These are phyloP conservation scores for Drosophila punjabiensis DNA, from an alignment of 1,140 invertebrate species.

Conservation along the genomic window DNA sequence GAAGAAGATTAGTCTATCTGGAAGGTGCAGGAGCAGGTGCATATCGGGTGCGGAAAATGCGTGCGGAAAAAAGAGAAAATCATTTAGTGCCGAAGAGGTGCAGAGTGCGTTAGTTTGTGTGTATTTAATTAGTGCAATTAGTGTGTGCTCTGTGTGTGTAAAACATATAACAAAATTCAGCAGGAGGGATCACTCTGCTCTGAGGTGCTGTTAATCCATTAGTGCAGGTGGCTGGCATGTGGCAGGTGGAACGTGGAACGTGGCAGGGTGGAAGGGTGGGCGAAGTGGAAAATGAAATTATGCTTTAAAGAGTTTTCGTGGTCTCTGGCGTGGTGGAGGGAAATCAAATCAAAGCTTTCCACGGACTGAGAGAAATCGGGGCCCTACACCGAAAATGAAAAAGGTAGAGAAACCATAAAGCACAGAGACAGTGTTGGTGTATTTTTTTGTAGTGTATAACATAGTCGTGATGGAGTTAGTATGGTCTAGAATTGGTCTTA, in stretches of 20 bases:
- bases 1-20: constrained; percentile 85
- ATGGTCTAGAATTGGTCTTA: constrained; percentile 42
- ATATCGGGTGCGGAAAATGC: constrained; percentile 14
- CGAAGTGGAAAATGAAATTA: constrained; percentile 57
- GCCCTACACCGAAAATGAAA: constrained; percentile 20
- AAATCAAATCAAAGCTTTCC: constrained; percentile 38
- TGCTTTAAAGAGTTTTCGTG: constrained; percentile 46
- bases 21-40: constrained; percentile 56
- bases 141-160: constrained; percentile 46
- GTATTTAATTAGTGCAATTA: constrained; percentile 79
- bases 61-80: constrained; percentile 65
- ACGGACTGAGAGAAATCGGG: constrained; percentile 18
- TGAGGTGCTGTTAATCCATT: constrained; percentile 45
- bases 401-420: not conserved
- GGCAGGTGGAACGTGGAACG: not conserved
- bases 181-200: constrained; percentile 26
- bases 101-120: constrained; percentile 52
- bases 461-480: constrained; percentile 27
- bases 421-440: constrained; percentile 21
- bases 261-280: not conserved
- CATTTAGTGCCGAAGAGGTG: constrained; percentile 76
- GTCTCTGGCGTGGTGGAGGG: constrained; percentile 30
- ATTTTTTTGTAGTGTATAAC: constrained; percentile 5
- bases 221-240: constrained; percentile 23
- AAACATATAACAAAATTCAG: constrained; percentile 17